Conservation (phyloP, 2,113 vertebrate genomes). For the Amazona guildingii region DNA sequence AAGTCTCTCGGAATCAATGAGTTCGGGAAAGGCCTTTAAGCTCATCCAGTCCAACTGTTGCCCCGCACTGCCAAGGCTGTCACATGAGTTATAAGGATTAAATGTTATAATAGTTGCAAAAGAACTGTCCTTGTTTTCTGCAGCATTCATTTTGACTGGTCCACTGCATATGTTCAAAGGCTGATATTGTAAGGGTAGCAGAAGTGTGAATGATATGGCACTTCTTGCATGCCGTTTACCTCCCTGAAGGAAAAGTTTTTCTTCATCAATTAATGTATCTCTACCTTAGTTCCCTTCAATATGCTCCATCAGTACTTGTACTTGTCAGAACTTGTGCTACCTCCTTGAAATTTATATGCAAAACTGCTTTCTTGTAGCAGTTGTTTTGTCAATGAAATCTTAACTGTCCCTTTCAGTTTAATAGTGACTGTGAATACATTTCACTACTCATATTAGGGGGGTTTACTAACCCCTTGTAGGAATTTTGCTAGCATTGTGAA, state of each 20-base stretch:
- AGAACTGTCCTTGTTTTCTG: neutral
- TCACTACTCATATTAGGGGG: neutral
- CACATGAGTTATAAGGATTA: neutral
- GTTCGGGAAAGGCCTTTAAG: neutral
- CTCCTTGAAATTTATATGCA: neutral
- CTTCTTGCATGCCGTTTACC: neutral
- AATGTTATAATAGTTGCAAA: neutral
- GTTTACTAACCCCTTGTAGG: neutral
- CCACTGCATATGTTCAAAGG: neutral
- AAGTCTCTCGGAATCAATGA: neutral
- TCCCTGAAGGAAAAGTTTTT: neutral
- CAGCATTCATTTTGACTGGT: neutral
- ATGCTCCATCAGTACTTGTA: fast-evolving
- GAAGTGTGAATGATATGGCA: neutral
- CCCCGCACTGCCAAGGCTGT: neutral
- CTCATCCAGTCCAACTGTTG: neutral
- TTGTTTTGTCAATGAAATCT: neutral
- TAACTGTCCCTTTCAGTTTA: neutral
- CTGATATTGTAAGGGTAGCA: neutral
- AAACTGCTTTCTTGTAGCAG: neutral
- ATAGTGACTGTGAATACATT: neutral
- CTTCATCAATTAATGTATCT: neutral
- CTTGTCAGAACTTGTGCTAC: neutral
- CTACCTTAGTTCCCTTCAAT: neutral
- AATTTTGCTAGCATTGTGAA: neutral